A percentile compares a stretch with the other conserved stretches of the same genome.
phyloP scores from a whole-genome alignment of 2,113 vertebrate genomes.

The Taxidea taxus region DNA sequence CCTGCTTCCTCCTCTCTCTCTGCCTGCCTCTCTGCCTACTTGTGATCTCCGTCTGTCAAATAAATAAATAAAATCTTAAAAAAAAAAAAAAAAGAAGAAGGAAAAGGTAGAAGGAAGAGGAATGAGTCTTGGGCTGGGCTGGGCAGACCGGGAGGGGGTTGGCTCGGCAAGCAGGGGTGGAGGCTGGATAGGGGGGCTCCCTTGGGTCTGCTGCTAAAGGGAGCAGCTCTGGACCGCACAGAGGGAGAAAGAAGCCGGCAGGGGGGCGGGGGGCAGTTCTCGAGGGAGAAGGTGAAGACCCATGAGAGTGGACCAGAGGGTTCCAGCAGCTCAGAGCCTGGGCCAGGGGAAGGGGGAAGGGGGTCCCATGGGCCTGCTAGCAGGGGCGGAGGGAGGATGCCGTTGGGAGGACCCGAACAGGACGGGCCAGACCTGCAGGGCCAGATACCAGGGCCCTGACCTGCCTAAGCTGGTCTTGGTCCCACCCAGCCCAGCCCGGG shows the following conservation, averaged over 20 bases:
- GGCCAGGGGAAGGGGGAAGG: neutral
- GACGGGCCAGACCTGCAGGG: constrained; percentile 69
- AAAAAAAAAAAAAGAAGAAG: too few relatives aligned
- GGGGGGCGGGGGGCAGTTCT: neutral
- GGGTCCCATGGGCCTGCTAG: neutral
- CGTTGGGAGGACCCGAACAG: constrained; percentile 22
- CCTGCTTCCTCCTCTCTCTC: too few relatives aligned
- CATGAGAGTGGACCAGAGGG: neutral
- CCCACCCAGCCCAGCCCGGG: constrained; percentile 67
- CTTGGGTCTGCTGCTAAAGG: neutral
- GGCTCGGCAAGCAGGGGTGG: neutral
- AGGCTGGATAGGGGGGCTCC: neutral
- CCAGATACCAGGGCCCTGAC: constrained; percentile 73
- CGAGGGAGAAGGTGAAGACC: neutral
- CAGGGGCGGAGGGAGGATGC: neutral
- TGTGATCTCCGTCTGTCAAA: too few relatives aligned
- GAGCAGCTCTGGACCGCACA: neutral
- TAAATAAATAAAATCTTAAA: too few relatives aligned
- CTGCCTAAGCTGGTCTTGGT: constrained; percentile 56
- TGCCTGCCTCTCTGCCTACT: too few relatives aligned
- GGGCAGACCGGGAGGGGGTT: neutral
- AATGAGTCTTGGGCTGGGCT: neutral
- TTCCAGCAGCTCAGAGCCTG: neutral
- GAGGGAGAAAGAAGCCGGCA: neutral
- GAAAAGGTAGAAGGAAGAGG: neutral